These are phyloP conservation scores for Micropterix aruncella DNA, from an alignment of 2,888 invertebrate genomes.

Conservation along the genomic window DNA sequence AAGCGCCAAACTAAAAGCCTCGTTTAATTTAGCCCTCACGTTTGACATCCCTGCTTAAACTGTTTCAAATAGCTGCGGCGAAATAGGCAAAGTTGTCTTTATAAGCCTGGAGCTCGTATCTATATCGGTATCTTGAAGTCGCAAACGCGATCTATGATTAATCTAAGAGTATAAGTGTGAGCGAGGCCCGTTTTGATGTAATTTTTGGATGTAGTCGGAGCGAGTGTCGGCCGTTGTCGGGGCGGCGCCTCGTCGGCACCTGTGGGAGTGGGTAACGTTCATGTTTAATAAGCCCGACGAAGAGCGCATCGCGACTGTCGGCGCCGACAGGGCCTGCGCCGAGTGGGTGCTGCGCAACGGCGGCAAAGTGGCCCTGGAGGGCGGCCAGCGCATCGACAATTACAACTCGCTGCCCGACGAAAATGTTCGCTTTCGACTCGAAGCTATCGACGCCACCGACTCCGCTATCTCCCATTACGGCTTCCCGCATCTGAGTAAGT, in stretches of 20 bases:
- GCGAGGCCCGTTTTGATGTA: too few species aligned
- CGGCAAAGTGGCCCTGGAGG: constrained; percentile 62
- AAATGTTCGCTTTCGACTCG: constrained; percentile 28
- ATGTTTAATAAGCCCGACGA: constrained; percentile 57
- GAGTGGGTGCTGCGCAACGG: constrained; percentile 93
- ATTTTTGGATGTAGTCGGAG: too few species aligned
- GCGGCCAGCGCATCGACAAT: constrained; percentile 40
- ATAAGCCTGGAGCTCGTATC: too few species aligned
- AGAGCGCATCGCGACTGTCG: constrained; percentile 53
- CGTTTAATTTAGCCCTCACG: too few species aligned
- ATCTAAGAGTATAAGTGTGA: too few species aligned
- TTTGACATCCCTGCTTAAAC: too few species aligned
- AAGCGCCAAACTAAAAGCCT: too few species aligned
- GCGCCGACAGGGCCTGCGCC: constrained; percentile 83
- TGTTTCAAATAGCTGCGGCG: too few species aligned
- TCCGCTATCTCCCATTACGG: constrained; percentile 75
- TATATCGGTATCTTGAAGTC: too few species aligned
- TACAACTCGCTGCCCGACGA: constrained; percentile 63
- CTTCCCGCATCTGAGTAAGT: constrained; percentile 61
- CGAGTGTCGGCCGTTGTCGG: too few species aligned
- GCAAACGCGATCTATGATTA: too few species aligned
- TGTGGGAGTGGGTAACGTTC: constrained; percentile 42
- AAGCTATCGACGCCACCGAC: constrained; percentile 68
- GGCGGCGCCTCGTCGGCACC: constrained; percentile 16
- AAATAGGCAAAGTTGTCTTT: too few species aligned